Base-by-base conservation (phyloP, 1,140 invertebrate species). In the Lethocerus indicus region DNA sequence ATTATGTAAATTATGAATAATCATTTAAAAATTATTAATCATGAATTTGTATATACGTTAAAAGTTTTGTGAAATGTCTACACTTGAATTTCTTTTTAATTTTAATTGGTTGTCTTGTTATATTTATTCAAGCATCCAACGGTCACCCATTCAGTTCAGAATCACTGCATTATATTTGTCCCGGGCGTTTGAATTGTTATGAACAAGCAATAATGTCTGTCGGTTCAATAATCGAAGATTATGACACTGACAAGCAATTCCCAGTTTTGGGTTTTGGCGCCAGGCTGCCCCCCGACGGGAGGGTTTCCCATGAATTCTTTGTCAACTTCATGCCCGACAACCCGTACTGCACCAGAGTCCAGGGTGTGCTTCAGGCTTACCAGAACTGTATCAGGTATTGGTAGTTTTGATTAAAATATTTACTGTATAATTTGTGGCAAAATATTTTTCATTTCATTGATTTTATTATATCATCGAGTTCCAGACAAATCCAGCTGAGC, bases 151-250 rank as follows among this genome's bases (percentile, higher is more conserved):
- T 64, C 39, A 60, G 65, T 24, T 67, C 72, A 1, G 60, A 66
- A 2, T 76, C 74, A 1, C 63, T 80, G 5, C 78, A 81, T 59
- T 75, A 68, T 57, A 64, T 72, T 26, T 66, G 66, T 21, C 25
- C 36, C n/a, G 48, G 56, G 16, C 26, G 44, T 6, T 63, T 61
- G 42, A 79, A 78, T 60, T 67, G 71, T 55, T 79, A 79, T 56
- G 68, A 71, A 52, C 64, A 66, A 45, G 76, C 76, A 12, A 68
- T 81, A 12, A 60, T 61, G 28, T 64, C 74, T 44, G 73, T 79
- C 5, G 76, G 72, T 1, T 65, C 75, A 43, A 79, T 81, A 46
- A 76, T 80, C 43, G 68, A 79, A 59, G 75, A 79, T 57, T 80
- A 80, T 56, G 67, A 69, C 56, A 54, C 58, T 20, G 71, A 73